Evolutionary conservation across 2,113 vertebrate species (phyloP).

Genomic region (Montifringilla adamsi): DNA sequence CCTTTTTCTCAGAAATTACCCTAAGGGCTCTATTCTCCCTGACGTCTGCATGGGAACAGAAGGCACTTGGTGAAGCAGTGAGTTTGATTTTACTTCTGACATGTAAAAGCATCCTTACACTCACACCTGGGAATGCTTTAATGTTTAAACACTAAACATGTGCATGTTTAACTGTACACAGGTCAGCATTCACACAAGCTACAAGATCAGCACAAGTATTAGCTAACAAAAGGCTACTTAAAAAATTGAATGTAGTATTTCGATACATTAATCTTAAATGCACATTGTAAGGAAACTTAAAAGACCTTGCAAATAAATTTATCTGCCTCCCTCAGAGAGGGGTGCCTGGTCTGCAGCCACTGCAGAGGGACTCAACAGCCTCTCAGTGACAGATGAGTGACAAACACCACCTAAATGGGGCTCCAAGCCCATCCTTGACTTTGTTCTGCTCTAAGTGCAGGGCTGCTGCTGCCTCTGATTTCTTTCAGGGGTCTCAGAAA

Average conservation of each 20-base stretch:
- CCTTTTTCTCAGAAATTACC: background rate
- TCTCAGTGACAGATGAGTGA: background rate
- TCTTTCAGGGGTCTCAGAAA: background rate
- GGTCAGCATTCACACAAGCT: background rate
- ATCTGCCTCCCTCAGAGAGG: too few relatives aligned
- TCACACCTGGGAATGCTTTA: background rate
- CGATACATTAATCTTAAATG: background rate
- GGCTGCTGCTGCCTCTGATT: background rate
- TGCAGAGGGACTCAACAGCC: background rate
- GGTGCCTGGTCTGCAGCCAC: background rate
- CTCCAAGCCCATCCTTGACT: background rate
- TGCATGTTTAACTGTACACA: too few relatives aligned
- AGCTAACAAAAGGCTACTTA: background rate
- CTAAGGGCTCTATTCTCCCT: background rate
- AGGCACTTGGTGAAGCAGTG: background rate
- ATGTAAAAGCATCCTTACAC: background rate
- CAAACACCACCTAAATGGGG: background rate
- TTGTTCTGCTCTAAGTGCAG: background rate
- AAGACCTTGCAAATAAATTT: background rate
- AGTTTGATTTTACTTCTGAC: background rate
- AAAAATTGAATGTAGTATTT: background rate
- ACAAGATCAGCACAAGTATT: background rate
- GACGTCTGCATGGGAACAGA: background rate
- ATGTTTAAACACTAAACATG: background rate
- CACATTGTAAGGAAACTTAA: background rate